Percentiles rank a stretch among this genome's conserved stretches.
Evolutionary conservation across 1,140 invertebrate genomes (phyloP).

Genomic region (Tetranychus urticae): DNA sequence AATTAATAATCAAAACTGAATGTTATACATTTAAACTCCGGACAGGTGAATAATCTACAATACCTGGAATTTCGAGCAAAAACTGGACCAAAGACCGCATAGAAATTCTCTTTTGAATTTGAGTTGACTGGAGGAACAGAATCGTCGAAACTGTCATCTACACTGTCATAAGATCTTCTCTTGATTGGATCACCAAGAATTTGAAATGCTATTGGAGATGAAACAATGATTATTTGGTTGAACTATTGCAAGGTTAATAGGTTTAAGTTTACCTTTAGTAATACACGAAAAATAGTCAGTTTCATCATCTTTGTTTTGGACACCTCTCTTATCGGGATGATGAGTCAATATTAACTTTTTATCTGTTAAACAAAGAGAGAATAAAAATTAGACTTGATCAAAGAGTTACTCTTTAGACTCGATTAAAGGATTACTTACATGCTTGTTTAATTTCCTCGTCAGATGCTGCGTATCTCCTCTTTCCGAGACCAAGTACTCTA

Average conservation of each 20-base stretch:
- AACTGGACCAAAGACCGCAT: conserved; percentile 45
- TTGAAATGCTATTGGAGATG: conserved; percentile 43
- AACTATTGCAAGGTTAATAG: background rate
- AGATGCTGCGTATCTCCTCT: conserved; percentile 48
- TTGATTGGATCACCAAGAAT: conserved; percentile 54
- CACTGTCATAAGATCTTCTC: conserved; percentile 74
- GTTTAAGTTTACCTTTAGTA: conserved; percentile 36
- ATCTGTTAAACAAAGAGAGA: conserved; percentile 25
- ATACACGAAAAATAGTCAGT: conserved; percentile 97
- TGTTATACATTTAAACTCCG: background rate
- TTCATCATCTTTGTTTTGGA: conserved; percentile 45
- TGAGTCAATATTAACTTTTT: conserved; percentile 71
- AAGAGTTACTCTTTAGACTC: background rate
- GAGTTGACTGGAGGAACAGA: conserved; percentile 38
- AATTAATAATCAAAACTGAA: background rate
- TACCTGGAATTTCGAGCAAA: conserved; percentile 50
- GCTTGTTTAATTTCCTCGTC: conserved; percentile 80
- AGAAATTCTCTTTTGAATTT: conserved; percentile 40
- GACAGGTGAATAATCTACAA: background rate
- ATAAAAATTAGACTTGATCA: background rate
- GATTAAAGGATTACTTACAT: conserved; percentile 34
- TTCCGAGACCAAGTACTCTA: conserved; percentile 63
- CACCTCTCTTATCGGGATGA: conserved; percentile 85
- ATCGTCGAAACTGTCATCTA: conserved; percentile 85
- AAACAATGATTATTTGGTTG: background rate